phyloP scores from a whole-genome alignment of 2,888 invertebrate species.

The Perizoma flavofasciatum region DNA sequence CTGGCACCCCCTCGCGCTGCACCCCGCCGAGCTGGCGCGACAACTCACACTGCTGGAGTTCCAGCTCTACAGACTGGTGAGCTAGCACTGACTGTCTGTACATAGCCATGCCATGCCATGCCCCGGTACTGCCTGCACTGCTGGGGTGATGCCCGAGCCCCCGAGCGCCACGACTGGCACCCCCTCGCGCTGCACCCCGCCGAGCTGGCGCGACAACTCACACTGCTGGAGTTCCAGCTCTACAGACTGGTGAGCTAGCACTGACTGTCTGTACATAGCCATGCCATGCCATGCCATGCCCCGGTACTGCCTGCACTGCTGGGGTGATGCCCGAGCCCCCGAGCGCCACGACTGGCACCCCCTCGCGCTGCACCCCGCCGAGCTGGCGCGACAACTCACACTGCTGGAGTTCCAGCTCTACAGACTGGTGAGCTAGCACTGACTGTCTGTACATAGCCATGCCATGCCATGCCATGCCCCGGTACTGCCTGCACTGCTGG shows the following conservation, averaged over 20 bases:
- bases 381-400: slow-evolving; percentile 97
- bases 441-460: slow-evolving; percentile 85
- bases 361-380: slow-evolving; percentile 90
- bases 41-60: slow-evolving; percentile 98
- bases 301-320: too few species aligned
- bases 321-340: slow-evolving; percentile 43
- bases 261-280: slow-evolving; percentile 81
- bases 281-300: slow-evolving; percentile 97
- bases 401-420: slow-evolving; percentile 95
- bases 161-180: too few species aligned
- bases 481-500: too few species aligned
- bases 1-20: slow-evolving; percentile 55
- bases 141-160: slow-evolving; percentile 43
- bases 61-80: slow-evolving; percentile 84
- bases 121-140: slow-evolving; percentile 72
- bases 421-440: slow-evolving; percentile 42
- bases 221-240: slow-evolving; percentile 96
- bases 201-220: slow-evolving; percentile 97
- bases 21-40: slow-evolving; percentile 98
- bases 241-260: slow-evolving; percentile 47
- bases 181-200: slow-evolving; percentile 88
- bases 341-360: too few species aligned
- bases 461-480: slow-evolving; percentile 94
- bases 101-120: slow-evolving; percentile 93
- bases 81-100: background rate